Evolutionary conservation across 2,113 vertebrate genomes (phyloP).

Genomic region (Rhea americana): DNA sequence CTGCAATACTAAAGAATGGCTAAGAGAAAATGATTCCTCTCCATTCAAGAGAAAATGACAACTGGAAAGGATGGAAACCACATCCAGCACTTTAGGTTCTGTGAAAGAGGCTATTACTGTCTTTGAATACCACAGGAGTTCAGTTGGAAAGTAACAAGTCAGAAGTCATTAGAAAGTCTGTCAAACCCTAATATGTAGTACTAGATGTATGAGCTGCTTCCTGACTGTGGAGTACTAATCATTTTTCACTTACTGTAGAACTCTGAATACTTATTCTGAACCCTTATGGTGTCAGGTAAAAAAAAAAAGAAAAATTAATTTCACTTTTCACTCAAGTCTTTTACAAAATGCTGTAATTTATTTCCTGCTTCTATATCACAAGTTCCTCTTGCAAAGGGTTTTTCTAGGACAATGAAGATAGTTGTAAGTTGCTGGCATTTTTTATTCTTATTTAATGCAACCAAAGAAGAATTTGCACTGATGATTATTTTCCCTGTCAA

Average conservation of each 20-base stretch:
- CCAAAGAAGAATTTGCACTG: background rate
- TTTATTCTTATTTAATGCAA: background rate
- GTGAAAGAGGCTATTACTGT: slow-evolving; percentile 1
- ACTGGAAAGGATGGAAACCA: background rate
- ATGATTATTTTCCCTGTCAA: background rate
- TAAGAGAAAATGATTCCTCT: background rate
- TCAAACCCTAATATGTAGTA: background rate
- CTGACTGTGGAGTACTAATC: background rate
- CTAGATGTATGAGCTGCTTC: background rate
- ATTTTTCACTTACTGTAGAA: slow-evolving; percentile 23
- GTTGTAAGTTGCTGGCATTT: background rate
- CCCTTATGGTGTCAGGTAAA: background rate
- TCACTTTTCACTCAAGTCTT: background rate
- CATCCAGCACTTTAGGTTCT: background rate
- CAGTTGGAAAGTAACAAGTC: background rate
- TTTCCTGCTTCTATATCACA: background rate
- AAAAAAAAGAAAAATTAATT: background rate
- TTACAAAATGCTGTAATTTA: background rate
- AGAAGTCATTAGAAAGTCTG: slow-evolving; percentile 22
- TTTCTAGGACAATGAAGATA: background rate
- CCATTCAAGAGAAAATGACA: background rate
- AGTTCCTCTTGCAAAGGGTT: background rate
- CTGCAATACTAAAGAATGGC: background rate
- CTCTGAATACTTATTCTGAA: background rate
- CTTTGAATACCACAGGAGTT: background rate